Conservation (phyloP, 2,113 vertebrate genomes). For the Aviceda subcristata region DNA sequence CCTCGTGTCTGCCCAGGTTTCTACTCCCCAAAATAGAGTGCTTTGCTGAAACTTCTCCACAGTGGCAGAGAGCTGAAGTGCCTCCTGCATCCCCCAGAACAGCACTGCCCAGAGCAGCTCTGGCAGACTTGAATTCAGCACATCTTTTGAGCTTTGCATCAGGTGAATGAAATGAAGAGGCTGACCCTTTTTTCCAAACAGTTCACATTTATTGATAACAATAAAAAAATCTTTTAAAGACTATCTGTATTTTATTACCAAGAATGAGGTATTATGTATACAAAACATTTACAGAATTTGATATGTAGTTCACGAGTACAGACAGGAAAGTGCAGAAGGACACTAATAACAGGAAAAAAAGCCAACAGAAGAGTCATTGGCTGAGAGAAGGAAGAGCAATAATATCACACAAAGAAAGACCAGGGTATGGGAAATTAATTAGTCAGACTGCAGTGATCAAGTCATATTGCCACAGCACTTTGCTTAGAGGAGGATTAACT, state of each 20-base stretch:
- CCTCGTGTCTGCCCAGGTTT: neutral
- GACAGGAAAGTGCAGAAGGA: slow-evolving; percentile 25
- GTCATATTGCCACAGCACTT: slow-evolving; percentile 18
- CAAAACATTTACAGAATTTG: slow-evolving; percentile 79
- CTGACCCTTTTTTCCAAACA: slow-evolving; percentile 50
- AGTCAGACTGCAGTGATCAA: neutral
- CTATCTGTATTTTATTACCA: slow-evolving; percentile 78
- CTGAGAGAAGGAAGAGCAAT: neutral
- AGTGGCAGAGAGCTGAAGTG: neutral
- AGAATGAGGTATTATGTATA: slow-evolving; percentile 82
- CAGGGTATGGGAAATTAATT: neutral
- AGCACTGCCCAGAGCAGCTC: neutral
- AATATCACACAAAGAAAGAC: neutral
- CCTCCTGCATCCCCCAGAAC: fast-evolving
- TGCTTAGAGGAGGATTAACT: neutral
- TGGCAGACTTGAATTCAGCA: neutral
- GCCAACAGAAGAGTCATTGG: neutral
- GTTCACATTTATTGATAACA: slow-evolving; percentile 80
- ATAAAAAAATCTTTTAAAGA: slow-evolving; percentile 85
- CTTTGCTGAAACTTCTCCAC: neutral
- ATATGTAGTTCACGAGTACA: slow-evolving; percentile 64
- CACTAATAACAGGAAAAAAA: neutral
- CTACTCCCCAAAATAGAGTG: neutral
- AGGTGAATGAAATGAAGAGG: neutral
- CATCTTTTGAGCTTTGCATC: neutral